Evolutionary conservation across 2,113 vertebrate genomes (phyloP).

Genomic region (Patagioenas fasciata): DNA sequence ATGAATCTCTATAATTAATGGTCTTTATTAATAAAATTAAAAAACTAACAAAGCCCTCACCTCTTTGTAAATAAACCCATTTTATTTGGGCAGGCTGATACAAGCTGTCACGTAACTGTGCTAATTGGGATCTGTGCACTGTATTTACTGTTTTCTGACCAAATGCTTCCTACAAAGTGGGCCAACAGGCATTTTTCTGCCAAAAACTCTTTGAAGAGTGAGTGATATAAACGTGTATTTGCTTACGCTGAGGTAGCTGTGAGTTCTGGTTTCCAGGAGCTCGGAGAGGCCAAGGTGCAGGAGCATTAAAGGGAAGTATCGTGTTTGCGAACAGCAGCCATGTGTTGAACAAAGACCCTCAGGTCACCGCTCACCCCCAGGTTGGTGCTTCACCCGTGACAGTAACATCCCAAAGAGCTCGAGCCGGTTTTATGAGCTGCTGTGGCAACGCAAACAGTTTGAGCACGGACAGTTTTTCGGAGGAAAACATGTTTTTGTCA

Average conservation of each 20-base stretch:
- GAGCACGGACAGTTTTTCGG: background rate
- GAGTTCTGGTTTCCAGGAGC: background rate
- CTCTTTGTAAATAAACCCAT: background rate
- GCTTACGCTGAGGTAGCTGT: background rate
- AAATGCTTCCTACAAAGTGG: background rate
- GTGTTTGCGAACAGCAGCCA: background rate
- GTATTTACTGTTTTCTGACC: background rate
- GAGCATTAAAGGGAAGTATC: background rate
- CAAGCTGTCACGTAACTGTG: background rate
- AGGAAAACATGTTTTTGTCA: background rate
- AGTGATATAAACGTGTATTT: background rate
- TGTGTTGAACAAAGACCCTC: background rate
- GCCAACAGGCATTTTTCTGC: background rate
- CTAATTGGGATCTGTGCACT: background rate
- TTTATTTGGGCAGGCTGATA: background rate
- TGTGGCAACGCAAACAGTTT: accelerated
- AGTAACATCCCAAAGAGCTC: background rate
- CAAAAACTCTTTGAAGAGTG: background rate
- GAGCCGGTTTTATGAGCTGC: background rate
- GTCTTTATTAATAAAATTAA: constrained; percentile 24
- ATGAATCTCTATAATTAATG: constrained; percentile 10
- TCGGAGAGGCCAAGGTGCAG: background rate
- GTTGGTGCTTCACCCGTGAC: background rate
- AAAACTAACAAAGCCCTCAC: background rate
- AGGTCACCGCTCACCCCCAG: background rate